Conservation (phyloP, 2,888 invertebrate genomes). For the Antheraea yamamai region DNA sequence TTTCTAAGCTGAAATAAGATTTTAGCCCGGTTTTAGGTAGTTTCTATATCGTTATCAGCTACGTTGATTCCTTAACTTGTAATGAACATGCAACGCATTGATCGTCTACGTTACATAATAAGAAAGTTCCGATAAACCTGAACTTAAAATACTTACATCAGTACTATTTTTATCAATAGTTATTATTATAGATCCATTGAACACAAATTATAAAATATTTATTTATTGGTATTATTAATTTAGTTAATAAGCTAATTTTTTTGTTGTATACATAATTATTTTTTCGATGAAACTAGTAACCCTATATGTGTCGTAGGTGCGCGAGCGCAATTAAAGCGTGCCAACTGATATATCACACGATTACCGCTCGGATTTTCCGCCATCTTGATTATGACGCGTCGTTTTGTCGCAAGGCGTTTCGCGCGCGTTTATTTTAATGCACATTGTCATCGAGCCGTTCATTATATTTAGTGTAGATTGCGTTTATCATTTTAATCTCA, state of each 20-base stretch:
- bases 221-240: neutral
- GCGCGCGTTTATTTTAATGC: slow-evolving; percentile 17
- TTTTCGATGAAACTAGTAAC: neutral
- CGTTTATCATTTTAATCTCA: neutral
- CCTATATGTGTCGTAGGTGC: slow-evolving; percentile 32
- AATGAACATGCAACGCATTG: neutral
- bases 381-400: slow-evolving; percentile 21
- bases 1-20: no score
- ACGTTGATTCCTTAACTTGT: neutral
- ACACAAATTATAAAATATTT: neutral
- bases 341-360: slow-evolving; percentile 35
- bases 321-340: slow-evolving; percentile 32
- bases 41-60: no score
- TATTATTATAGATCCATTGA: neutral
- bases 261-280: neutral
- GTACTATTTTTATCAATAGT: neutral
- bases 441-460: neutral
- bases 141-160: neutral
- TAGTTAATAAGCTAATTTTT: neutral
- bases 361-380: slow-evolving; percentile 24
- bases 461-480: slow-evolving; percentile 5
- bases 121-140: neutral
- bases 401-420: slow-evolving; percentile 14
- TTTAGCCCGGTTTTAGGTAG: no score
- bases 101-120: neutral